Evolutionary conservation across 2,113 vertebrate species (phyloP).

Genomic region (Tor tambroides): DNA sequence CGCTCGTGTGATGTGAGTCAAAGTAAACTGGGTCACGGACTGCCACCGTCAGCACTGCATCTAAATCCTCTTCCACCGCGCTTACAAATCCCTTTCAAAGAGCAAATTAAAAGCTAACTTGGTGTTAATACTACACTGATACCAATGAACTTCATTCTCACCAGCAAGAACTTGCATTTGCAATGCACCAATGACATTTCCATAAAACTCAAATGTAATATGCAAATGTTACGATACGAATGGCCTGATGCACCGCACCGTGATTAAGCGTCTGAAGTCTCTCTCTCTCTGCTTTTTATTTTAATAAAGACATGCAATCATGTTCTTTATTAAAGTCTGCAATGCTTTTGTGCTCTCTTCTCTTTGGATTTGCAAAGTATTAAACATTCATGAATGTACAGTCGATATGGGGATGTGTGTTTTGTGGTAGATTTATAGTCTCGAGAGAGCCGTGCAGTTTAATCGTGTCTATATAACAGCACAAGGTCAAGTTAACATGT

Average conservation of each 20-base stretch:
- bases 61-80: slow-evolving; percentile 12
- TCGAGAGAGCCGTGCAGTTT: neutral
- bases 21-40: slow-evolving; percentile 2
- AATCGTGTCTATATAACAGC: neutral
- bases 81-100: slow-evolving; percentile 7
- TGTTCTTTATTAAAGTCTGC: neutral
- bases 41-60: neutral
- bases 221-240: neutral
- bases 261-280: neutral
- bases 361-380: neutral
- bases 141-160: neutral
- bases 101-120: slow-evolving; percentile 26
- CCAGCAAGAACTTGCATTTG: neutral
- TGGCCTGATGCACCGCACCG: neutral
- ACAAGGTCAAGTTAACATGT: neutral
- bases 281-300: neutral
- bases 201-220: slow-evolving; percentile 28
- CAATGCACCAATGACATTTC: neutral
- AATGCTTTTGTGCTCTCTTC: neutral
- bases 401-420: neutral
- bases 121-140: neutral
- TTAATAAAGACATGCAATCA: neutral
- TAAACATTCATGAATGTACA: neutral
- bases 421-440: neutral
- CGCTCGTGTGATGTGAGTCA: neutral